Base-by-base conservation (phyloP, 1,140 invertebrate genomes). In the Brachionus manjavacas region DNA sequence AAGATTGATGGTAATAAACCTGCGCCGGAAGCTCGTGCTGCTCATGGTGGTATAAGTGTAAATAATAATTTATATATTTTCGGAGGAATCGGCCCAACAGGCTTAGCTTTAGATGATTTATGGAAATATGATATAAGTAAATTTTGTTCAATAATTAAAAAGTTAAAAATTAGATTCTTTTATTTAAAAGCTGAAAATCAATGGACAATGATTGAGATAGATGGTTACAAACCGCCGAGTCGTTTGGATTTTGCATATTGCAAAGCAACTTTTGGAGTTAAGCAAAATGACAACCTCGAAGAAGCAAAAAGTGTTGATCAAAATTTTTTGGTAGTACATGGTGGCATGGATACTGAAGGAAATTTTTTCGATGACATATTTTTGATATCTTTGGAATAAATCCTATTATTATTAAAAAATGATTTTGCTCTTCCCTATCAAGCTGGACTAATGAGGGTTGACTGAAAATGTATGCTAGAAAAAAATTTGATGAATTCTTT, bases 331-430 rank as follows among this genome's bases (percentile, higher is more conserved):
- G 70, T 89, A 3, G 79, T 89, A 9, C 86, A 89, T 86, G 89
- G 87, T 35, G 89, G 89, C 14, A 89, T 89, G 89, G 89, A 89
- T 72, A 89, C 88, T 39, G 86, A 89, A 64, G 89, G 89, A 68
- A 87, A 89, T 83, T 88, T 89, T 79, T 89, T 89, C 86, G 88
- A 89, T 85, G 89, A 89, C 84, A 86, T 85, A 20, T 86, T 89
- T 12, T 87, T 89, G 16, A 76, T 76, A 23, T 49, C 16, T 28
- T 46, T 76, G 12, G 72, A 76, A 49, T 76, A 49, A 76, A 28
- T 28, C 8, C 8, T 1, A 3, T 4, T 46, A 12, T 46, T 46
- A 4, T 46, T 46, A 11, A n/a, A n/a, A n/a, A n/a, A n/a, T n/a
- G n/a, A n/a, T n/a, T n/a, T n/a, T n/a, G n/a, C n/a, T n/a, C n/a